Evolutionary conservation across 2,888 invertebrate genomes (phyloP).

Genomic region (Pheosia tremula): DNA sequence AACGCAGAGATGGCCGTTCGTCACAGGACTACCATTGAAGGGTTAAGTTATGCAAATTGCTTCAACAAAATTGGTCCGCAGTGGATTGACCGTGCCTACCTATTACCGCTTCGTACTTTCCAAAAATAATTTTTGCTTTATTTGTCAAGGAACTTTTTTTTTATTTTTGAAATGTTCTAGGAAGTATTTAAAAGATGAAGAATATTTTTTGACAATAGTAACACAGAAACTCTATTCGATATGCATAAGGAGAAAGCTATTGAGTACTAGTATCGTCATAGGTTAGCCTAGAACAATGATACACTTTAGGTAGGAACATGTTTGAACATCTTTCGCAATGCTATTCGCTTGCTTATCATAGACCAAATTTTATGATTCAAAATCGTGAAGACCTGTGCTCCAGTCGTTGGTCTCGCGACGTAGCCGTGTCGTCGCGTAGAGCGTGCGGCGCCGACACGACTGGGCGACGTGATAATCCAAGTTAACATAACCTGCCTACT

Average conservation of each 20-base stretch:
- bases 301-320: no score
- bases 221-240: background rate
- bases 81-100: constrained; percentile 51
- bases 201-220: background rate
- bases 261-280: no score
- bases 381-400: background rate
- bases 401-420: constrained; percentile 4
- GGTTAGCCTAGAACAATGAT: no score
- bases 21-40: constrained; percentile 59
- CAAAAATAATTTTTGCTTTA: constrained; percentile 42
- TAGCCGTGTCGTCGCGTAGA: constrained; percentile 5
- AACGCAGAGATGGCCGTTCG: constrained; percentile 48
- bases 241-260: no score
- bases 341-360: no score
- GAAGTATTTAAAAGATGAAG: background rate
- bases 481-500: constrained; percentile 36
- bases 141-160: background rate
- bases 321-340: no score
- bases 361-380: no score
- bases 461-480: constrained; percentile 36
- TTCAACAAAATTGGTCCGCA: constrained; percentile 56
- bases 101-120: constrained; percentile 51
- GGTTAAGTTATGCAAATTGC: constrained; percentile 81
- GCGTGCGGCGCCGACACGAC: constrained; percentile 7
- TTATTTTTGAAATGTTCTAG: background rate